These are phyloP conservation scores for Moxostoma hubbsi DNA, from an alignment of 2,797 vertebrate genomes.

Conservation along the genomic window DNA sequence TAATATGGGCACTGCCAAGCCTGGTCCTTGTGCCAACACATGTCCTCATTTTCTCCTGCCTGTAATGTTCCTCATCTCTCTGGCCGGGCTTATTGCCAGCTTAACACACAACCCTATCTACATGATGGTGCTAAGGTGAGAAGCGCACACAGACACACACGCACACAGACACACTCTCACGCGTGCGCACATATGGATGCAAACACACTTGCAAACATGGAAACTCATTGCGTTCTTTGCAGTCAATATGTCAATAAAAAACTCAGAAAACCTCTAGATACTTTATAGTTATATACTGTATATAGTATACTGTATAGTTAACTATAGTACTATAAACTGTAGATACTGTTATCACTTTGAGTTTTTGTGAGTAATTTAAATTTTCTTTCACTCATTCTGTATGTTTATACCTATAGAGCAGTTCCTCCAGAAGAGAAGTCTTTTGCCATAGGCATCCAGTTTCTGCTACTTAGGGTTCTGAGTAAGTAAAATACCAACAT, in stretches of 20 bases:
- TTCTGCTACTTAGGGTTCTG: slow-evolving; percentile 90
- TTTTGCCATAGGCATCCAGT: slow-evolving; percentile 94
- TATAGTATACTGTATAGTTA: no score
- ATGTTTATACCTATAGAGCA: slow-evolving; percentile 73
- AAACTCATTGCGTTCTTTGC: no score
- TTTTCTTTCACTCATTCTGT: background rate
- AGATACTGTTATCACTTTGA: background rate
- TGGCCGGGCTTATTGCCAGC: slow-evolving; percentile 86
- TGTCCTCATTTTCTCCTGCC: slow-evolving; percentile 87
- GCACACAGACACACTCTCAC: background rate
- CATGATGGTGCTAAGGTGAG: slow-evolving; percentile 96
- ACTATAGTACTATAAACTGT: no score
- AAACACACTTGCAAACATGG: no score
- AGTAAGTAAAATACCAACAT: slow-evolving; percentile 78
- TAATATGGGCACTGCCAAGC: slow-evolving; percentile 68
- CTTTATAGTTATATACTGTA: no score
- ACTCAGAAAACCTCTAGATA: no score
- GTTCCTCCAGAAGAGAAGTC: slow-evolving; percentile 93
- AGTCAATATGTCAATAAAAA: no score
- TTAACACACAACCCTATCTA: slow-evolving; percentile 94
- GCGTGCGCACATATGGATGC: background rate
- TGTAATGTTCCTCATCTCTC: slow-evolving; percentile 85
- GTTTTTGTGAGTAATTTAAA: background rate
- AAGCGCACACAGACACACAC: background rate
- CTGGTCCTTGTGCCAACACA: slow-evolving; percentile 80